These are phyloP conservation scores for Smutsia gigantea DNA, from an alignment of 2,797 vertebrate species.

Conservation along the genomic window DNA sequence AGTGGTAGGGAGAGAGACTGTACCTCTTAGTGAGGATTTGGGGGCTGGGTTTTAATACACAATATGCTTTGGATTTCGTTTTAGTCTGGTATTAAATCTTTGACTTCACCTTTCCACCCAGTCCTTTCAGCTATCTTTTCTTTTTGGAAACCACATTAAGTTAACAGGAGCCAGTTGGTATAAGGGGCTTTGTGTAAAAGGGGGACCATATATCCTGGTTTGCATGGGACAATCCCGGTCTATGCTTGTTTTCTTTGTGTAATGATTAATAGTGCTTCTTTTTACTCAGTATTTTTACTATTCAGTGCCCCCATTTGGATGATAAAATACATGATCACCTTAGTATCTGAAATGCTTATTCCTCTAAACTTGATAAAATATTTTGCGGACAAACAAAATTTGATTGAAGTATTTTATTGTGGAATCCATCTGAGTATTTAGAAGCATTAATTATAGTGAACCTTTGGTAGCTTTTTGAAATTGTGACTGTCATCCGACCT, in stretches of 20 bases:
- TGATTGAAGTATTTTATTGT: neutral
- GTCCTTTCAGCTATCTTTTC: neutral
- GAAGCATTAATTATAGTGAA: neutral
- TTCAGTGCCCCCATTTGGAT: neutral
- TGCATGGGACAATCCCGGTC: neutral
- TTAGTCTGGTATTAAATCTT: neutral
- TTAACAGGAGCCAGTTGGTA: neutral
- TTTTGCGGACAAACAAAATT: neutral
- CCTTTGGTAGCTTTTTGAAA: constrained; percentile 8
- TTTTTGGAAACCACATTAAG: neutral
- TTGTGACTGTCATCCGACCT: neutral
- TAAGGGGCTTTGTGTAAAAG: neutral
- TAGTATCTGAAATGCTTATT: neutral
- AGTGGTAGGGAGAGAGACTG: neutral
- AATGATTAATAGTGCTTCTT: constrained; percentile 5
- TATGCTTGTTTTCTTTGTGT: neutral
- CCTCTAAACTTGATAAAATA: neutral
- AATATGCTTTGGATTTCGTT: neutral
- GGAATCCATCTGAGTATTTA: neutral
- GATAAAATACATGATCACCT: neutral
- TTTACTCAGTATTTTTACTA: neutral
- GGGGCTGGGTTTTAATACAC: neutral
- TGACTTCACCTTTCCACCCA: neutral
- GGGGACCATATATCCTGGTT: neutral
- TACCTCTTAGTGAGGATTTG: neutral